A percentile compares a stretch with the other conserved stretches of the same genome.
These are phyloP conservation scores for Ptychoptera contaminata DNA, from an alignment of 2,888 invertebrate genomes.

Conservation along the genomic window DNA sequence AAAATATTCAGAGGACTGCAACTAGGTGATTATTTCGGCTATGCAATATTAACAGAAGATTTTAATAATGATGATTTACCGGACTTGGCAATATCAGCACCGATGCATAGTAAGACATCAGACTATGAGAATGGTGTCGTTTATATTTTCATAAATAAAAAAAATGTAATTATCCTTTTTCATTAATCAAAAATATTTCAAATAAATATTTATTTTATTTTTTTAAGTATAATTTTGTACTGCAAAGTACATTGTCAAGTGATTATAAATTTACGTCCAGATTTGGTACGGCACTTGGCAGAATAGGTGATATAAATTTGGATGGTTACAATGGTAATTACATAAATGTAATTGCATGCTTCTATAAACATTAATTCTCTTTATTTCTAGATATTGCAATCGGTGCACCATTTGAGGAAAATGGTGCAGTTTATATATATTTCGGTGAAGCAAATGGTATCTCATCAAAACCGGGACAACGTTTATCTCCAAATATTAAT, in stretches of 20 bases:
- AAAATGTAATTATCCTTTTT: conserved; percentile 20
- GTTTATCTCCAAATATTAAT: no score
- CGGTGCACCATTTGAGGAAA: conserved; percentile 48
- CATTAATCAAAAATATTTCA: no score
- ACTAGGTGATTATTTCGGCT: conserved; percentile 50
- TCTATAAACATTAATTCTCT: no score
- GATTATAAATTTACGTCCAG: conserved; percentile 19
- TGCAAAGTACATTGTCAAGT: conserved; percentile 16
- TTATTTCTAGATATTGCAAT: conserved; percentile 40
- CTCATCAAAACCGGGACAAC: conserved; percentile 25
- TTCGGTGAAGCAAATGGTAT: conserved; percentile 29
- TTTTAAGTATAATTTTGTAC: background rate
- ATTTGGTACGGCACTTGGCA: conserved; percentile 25
- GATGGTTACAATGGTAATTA: conserved; percentile 47
- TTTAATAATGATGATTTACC: conserved; percentile 43
- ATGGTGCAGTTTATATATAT: conserved; percentile 46
- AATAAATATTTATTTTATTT: no score
- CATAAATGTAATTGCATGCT: no score
- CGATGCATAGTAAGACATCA: conserved; percentile 25
- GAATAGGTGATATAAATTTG: conserved; percentile 44
- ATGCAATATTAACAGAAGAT: conserved; percentile 41
- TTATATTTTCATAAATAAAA: conserved; percentile 29
- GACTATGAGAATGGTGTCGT: conserved; percentile 31
- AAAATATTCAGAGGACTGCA: conserved; percentile 30
- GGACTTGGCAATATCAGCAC: conserved; percentile 50